These are phyloP conservation scores for Neotoxoptera formosana DNA, from an alignment of 1,140 invertebrate genomes.

Conservation along the genomic window DNA sequence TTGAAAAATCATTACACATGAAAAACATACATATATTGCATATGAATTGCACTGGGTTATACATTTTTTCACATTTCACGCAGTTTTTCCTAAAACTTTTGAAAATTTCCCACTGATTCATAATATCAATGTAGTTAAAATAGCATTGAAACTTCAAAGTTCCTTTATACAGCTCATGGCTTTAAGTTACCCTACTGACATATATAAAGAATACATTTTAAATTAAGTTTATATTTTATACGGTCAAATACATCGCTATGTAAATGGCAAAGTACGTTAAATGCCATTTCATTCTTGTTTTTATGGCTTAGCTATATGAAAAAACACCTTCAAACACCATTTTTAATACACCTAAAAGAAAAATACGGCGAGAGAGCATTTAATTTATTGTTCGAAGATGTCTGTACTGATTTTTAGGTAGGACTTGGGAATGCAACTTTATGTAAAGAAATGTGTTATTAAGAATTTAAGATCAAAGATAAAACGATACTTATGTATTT, in stretches of 20 bases:
- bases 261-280: background rate
- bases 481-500: background rate
- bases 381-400: background rate
- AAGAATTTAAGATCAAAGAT: background rate
- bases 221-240: slow-evolving; percentile 2
- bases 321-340: background rate
- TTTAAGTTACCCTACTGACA: background rate
- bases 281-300: background rate
- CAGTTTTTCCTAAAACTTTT: background rate
- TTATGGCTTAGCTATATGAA: background rate
- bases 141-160: background rate
- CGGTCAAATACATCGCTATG: background rate
- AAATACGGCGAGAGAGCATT: background rate
- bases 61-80: background rate
- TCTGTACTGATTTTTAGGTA: background rate
- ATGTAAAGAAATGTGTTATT: background rate
- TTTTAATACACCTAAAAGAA: background rate
- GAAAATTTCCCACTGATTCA: background rate
- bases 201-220: slow-evolving; percentile 4
- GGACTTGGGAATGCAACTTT: background rate
- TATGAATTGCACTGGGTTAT: background rate
- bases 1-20: background rate
- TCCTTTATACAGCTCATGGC: background rate
- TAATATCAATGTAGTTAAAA: background rate
- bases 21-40: background rate